Base-by-base conservation (phyloP, 2,797 vertebrate genomes). In the Xenopus petersii region DNA sequence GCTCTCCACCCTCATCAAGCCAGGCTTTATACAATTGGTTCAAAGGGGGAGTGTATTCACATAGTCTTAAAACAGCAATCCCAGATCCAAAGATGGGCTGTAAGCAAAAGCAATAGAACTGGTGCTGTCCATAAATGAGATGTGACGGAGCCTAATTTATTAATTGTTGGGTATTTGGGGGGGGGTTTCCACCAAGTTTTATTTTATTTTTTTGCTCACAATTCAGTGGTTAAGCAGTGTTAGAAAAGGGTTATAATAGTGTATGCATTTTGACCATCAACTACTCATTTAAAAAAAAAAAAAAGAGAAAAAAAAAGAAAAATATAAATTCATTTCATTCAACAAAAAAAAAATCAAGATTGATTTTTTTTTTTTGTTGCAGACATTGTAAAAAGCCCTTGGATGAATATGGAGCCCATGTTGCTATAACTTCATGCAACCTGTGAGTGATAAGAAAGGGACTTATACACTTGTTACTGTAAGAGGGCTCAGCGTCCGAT, bases 51-150 rank as follows among this genome's bases (percentile, higher is more conserved):
- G 77, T 0, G 68, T 30, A 30, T 30, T 4, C 26, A 30, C 26
- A 30, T 30, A 4, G 62, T 58, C 77, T 74, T 79, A 79, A 70
- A 70, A 67, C 67, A 70, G 77, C 77, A 79, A 79, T 65, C 71
- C 71, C 67, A 70, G 51, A 74, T 74, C 71, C 71, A 70, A 74
- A 79, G 71, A 70, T 55, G 60, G 62, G 71, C 61, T 46, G 58
- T 48, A 73, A 61, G 60, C 65, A 74, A 74, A 70, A 70, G 77
- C 76, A 73, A 74, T 74, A 79, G 67, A 68, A 64, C 55, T 56
- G 61, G 67, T 70, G 66, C 66, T 70, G 71, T 70, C 67, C 54
- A 5, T 42, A 74, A 55, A 60, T 42, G n/a, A 63, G 30, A 56
- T 54, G 24, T 56, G 9, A 64, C 24, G 48, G 49, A 67, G 55